Evolutionary conservation across 2,113 vertebrate species (phyloP).

Genomic region (Spermophilus dauricus): DNA sequence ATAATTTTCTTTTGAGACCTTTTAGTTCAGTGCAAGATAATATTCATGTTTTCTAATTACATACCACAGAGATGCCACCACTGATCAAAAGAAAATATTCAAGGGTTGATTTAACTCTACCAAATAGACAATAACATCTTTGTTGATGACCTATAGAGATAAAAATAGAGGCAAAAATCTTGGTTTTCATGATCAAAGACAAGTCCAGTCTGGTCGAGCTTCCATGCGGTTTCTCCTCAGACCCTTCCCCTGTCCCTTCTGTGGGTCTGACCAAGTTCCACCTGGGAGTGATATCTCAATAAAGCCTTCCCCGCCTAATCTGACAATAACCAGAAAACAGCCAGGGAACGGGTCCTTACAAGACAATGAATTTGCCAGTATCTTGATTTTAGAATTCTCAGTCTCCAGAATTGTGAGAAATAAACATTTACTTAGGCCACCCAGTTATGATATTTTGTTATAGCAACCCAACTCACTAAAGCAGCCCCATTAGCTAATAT

Average conservation of each 20-base stretch:
- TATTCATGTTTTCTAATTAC: constrained; percentile 10
- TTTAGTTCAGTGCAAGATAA: constrained; percentile 33
- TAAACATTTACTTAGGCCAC: not conserved
- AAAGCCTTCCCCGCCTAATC: no score
- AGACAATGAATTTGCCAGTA: not conserved
- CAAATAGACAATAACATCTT: not conserved
- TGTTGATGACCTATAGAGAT: not conserved
- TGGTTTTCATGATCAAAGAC: not conserved
- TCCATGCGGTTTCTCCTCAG: no score
- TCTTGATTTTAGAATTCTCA: not conserved
- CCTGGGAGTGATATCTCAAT: no score
- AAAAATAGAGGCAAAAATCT: not conserved
- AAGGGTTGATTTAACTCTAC: not conserved
- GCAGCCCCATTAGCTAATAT: not conserved
- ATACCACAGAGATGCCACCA: not conserved
- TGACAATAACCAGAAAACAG: not conserved
- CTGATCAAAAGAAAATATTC: constrained; percentile 32
- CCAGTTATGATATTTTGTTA: not conserved
- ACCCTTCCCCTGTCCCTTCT: no score
- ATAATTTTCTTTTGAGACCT: not conserved
- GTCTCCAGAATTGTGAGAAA: not conserved
- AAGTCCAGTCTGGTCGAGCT: no score
- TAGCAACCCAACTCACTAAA: not conserved
- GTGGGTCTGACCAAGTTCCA: no score
- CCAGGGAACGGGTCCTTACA: not conserved